Conservation (phyloP, 2,113 vertebrate species). For the Labeo catla region DNA sequence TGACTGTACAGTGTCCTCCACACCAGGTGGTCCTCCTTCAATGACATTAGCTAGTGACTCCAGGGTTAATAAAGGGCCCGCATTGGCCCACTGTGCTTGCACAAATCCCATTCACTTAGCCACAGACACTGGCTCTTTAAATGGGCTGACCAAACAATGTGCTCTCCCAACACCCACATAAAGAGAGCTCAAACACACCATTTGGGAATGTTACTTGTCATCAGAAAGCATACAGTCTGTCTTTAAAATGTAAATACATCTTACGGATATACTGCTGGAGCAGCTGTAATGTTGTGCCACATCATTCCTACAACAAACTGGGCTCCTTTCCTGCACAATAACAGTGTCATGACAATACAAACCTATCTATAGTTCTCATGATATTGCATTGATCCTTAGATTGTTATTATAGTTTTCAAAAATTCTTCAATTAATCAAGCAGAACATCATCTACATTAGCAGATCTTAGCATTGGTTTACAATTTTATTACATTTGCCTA, state of each 20-base stretch:
- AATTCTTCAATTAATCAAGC: neutral
- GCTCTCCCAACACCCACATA: slow-evolving; percentile 47
- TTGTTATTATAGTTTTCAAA: no score
- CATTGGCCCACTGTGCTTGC: slow-evolving; percentile 69
- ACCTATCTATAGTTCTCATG: neutral
- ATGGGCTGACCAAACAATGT: slow-evolving; percentile 70
- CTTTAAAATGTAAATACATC: slow-evolving; percentile 37
- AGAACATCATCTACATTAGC: neutral
- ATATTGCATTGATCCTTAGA: neutral
- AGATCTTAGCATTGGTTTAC: neutral
- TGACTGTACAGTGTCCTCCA: slow-evolving; percentile 84
- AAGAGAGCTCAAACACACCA: slow-evolving; percentile 47
- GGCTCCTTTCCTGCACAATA: neutral
- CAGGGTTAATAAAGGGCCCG: slow-evolving; percentile 85
- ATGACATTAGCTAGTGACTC: slow-evolving; percentile 86
- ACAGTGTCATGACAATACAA: neutral
- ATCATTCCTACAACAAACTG: neutral
- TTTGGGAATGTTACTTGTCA: slow-evolving; percentile 36
- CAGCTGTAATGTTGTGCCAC: neutral
- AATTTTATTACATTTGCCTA: neutral
- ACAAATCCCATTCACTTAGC: slow-evolving; percentile 68
- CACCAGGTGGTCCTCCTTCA: slow-evolving; percentile 93
- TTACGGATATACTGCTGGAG: neutral
- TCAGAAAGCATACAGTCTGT: slow-evolving; percentile 5
- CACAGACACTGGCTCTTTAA: slow-evolving; percentile 70